These are phyloP conservation scores for Aphelinus certus DNA, from an alignment of 1,140 invertebrate species.

Conservation along the genomic window DNA sequence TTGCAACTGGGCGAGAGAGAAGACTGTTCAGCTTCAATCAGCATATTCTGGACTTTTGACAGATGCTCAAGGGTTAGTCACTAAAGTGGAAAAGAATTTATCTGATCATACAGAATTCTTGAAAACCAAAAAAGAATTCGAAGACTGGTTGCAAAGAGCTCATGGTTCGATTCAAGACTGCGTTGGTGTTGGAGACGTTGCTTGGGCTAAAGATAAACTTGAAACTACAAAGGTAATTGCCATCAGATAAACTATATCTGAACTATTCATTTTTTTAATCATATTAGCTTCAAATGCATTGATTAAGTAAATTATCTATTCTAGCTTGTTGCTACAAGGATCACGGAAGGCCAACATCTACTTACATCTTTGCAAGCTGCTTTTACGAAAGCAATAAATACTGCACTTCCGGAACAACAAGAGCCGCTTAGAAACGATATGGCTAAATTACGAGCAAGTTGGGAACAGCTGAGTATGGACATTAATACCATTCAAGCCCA, in stretches of 20 bases:
- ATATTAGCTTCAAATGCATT: too few species aligned
- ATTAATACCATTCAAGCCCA: conserved; percentile 81
- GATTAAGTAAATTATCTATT: conserved; percentile 35
- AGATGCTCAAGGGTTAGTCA: conserved; percentile 80
- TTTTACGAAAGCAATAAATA: conserved; percentile 85
- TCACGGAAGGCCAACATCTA: conserved; percentile 88
- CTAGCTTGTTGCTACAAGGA: conserved; percentile 73
- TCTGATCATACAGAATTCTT: conserved; percentile 90
- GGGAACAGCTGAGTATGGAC: conserved; percentile 85
- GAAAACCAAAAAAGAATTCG: conserved; percentile 83
- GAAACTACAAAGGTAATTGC: conserved; percentile 74
- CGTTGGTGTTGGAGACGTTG: conserved; percentile 80
- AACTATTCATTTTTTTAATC: neutral
- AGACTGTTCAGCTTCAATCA: conserved; percentile 84
- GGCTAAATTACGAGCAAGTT: conserved; percentile 78
- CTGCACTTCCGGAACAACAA: conserved; percentile 82
- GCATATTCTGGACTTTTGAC: conserved; percentile 81
- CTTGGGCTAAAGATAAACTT: conserved; percentile 83
- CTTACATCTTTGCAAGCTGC: conserved; percentile 81
- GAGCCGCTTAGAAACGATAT: conserved; percentile 79
- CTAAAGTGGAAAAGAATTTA: conserved; percentile 86
- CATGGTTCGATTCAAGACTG: conserved; percentile 84
- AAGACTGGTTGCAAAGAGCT: conserved; percentile 82
- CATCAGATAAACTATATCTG: neutral
- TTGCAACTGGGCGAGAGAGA: conserved; percentile 83